A percentile compares a stretch with the other conserved stretches of the same genome.
These are phyloP conservation scores for Sminthurinus signatus DNA, from an alignment of 1,140 invertebrate species.

Conservation along the genomic window DNA sequence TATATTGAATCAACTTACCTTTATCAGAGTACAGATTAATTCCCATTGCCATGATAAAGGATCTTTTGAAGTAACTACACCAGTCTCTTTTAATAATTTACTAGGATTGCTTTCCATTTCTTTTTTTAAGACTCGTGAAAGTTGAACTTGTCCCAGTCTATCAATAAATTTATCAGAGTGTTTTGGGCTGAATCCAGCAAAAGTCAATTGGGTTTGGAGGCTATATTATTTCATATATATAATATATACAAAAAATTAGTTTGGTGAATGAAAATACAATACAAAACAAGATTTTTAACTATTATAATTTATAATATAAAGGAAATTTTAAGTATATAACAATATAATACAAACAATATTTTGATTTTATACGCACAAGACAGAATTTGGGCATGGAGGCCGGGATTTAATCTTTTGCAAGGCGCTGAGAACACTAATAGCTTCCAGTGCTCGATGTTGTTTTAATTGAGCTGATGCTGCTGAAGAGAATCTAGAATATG, in stretches of 20 bases:
- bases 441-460: slow-evolving; percentile 58
- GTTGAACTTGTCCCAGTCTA: slow-evolving; percentile 35
- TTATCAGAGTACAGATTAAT: slow-evolving; percentile 66
- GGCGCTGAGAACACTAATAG: slow-evolving; percentile 62
- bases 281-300: too few relatives aligned
- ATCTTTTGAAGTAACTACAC: slow-evolving; percentile 65
- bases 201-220: slow-evolving; percentile 24
- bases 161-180: slow-evolving; percentile 24
- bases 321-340: too few relatives aligned
- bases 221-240: too few relatives aligned
- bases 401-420: slow-evolving; percentile 34
- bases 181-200: slow-evolving; percentile 23
- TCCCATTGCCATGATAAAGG: slow-evolving; percentile 77
- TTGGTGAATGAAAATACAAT: too few relatives aligned
- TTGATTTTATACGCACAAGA: too few relatives aligned
- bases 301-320: too few relatives aligned
- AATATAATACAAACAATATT: too few relatives aligned
- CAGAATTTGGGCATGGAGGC: slow-evolving; percentile 21
- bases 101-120: slow-evolving; percentile 54
- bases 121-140: slow-evolving; percentile 45
- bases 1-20: slow-evolving; percentile 50
- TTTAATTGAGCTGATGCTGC: slow-evolving; percentile 16
- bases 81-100: slow-evolving; percentile 61
- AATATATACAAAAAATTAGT: too few relatives aligned
- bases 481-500: slow-evolving; percentile 17